Base-by-base conservation (phyloP, 2,888 invertebrate genomes). In the Netelia virgata region DNA sequence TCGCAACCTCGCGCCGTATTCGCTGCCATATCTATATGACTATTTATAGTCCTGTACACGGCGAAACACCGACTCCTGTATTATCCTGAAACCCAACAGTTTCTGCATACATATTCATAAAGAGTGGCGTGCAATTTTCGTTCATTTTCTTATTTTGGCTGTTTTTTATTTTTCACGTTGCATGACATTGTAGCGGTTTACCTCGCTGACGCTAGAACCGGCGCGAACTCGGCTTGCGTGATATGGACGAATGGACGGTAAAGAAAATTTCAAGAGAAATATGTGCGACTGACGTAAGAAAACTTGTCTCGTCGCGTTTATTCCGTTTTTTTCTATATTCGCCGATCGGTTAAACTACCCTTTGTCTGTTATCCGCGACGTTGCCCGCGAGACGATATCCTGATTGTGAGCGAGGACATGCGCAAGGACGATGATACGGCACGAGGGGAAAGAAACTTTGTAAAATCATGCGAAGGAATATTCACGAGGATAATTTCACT, bases 61-160 rank as follows among this genome's bases (percentile, higher is more conserved):
- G 5, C 36, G 36, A 36, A 53, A 55, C 8, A 28, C 36, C 20
- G 28, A 47, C 11, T 11, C 41, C 23, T 20, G 55, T 66, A 66
- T 11, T 57, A 43, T 28, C n/a, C 20, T 57, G 28, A 16, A 41
- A 43, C 11, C 47, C 43, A 28, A 18, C 28, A 14, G 20, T 3
- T 61, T 43, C 28, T 18, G 16, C 64, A 50, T 79, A 66, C 75
- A 72, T 70, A 77, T 82, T 82, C 76, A 63, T 72, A 3, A 36
- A 47, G 68, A 10, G 43, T 28, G 20, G n/a, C 5, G 50, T 50
- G 14, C 8, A 73, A 11, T 50, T n/a, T 73, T 83, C 78, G 64
- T 23, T 47, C 64, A 18, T 47, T 16, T 10, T 53, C 3, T 6
- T 36, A 5, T 36, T 36, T 36, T 36, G 5, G 0, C 5, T 28